phyloP scores from a whole-genome alignment of 2,113 vertebrate species.

The Macquaria australasica region DNA sequence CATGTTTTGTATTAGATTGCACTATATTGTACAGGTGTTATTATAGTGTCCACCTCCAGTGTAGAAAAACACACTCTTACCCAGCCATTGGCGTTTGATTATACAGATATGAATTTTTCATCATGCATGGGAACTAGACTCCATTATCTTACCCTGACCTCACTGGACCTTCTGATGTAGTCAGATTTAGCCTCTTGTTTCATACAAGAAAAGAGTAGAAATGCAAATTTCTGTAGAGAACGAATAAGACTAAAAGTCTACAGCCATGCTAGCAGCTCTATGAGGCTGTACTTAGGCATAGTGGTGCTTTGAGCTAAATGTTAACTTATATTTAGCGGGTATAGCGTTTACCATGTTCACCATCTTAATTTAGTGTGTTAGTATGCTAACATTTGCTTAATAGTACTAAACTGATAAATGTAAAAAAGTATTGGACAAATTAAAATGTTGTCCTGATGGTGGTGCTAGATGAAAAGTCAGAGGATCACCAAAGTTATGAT shows the following conservation, averaged over 20 bases:
- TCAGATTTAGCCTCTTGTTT: neutral
- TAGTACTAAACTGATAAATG: no score
- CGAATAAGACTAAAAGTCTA: neutral
- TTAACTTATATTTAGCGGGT: neutral
- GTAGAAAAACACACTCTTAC: neutral
- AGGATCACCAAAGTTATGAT: neutral
- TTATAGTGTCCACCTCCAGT: neutral
- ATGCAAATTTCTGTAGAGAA: neutral
- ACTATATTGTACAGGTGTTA: neutral
- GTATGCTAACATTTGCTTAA: no score
- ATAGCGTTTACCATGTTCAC: neutral
- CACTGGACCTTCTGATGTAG: constrained; percentile 5
- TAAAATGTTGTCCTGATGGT: no score
- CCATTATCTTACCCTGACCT: constrained; percentile 19
- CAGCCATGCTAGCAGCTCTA: neutral
- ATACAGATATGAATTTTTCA: neutral
- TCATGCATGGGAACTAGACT: constrained; percentile 11
- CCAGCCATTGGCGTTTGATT: neutral
- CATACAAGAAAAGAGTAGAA: neutral
- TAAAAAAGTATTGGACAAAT: neutral
- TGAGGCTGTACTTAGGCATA: neutral
- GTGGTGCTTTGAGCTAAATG: neutral
- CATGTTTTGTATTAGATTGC: neutral
- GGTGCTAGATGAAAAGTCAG: neutral
- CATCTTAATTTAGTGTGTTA: neutral